Base-by-base conservation (phyloP, 1,140 invertebrate species). In the Drosophila quadrilineata region DNA sequence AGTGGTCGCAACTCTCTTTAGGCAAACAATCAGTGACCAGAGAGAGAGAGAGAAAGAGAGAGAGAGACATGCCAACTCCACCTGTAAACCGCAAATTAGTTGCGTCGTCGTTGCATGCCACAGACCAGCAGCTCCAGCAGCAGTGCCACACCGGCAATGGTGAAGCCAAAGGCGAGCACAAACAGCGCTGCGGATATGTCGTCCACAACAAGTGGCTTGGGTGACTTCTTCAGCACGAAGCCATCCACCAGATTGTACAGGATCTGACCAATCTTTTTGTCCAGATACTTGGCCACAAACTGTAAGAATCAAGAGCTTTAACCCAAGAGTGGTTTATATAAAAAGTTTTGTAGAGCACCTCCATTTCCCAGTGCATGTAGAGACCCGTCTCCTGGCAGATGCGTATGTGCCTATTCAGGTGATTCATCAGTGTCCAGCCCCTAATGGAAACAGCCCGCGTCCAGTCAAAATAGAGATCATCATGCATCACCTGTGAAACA, bases 391-490 rank as follows among this genome's bases (percentile, higher is more conserved):
- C 88, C 22, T 87, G 64, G n/a, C 72, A 86, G 3, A 29, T 64
- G 3, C 64, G 67, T 38, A 89, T 82, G 24, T 89, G 85, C 8
- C 41, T 60, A 50, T 89, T 70, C 9, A 89, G 46, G 2, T 64
- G 53, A 0, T 54, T 49, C 88, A 89, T 89, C 14, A 89, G 6
- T 0, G 62, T 58, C 88, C 88, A 89, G 6, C 88, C 88, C 3
- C 85, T 63, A 28, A 89, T 85, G 3, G 85, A 63, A 2, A 89
- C 75, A 4, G 80, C 88, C 6, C 85, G 49, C 2, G 88, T 89
- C 68, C 76, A 89, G 49, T 89, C 88, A 29, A 87, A 87, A 16
- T 88, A 89, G 0, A 89, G 38, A 60, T 89, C 85, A 22, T 89
- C 88, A 6, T 62, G 75, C 3, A 80, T 8, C n/a, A 84, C 74